Base-by-base conservation (phyloP, 2,113 vertebrate genomes). In the Callorhinus ursinus region DNA sequence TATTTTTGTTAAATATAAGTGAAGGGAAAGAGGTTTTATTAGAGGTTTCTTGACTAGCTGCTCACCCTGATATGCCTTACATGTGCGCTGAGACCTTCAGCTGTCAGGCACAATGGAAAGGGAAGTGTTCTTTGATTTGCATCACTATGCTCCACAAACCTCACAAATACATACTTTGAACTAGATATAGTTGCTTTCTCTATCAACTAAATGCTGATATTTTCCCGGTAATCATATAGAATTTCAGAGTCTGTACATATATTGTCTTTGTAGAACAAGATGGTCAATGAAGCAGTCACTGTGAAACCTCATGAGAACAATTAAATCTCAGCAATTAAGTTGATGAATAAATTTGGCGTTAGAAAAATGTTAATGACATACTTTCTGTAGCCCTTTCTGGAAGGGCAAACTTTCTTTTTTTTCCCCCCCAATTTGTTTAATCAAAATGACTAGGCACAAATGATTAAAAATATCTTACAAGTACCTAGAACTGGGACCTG, bases 1-100 rank as follows among this genome's bases (percentile, higher is more conserved):
- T 98, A 97, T 98, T 98, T 98, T 95, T 93, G 97, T 94, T 95
- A 83, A 82, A 91, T 82, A 49, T 94, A 97, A 92, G 42, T 57
- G 67, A 95, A 77, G 53, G 51, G 67, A 88, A 31, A 90, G 89
- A 89, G 77, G 59, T 76, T 97, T 97, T 96, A 97, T 97, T 98
- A 94, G 81, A 96, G 95, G 72, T 95, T 93, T 97, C 69, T 92
- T 81, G 84, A 79, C 80, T 83, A 46, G 55, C 61, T 98, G 72
- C 71, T 46, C 61, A 61, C 69, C 77, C 36, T 90, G 57, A 92
- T 82, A 61, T 72, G 65, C 71, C 82, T 55, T 95, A 90, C 97
- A 55, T 33, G 71, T 36, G 24, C 53, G 33, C 0, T 87, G 87
- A 96, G 65, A 93, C 53, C 81, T 80, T 84, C 1, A 67, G 67